phyloP scores from a whole-genome alignment of 2,888 invertebrate species.

The Pantelozetes paolii region DNA sequence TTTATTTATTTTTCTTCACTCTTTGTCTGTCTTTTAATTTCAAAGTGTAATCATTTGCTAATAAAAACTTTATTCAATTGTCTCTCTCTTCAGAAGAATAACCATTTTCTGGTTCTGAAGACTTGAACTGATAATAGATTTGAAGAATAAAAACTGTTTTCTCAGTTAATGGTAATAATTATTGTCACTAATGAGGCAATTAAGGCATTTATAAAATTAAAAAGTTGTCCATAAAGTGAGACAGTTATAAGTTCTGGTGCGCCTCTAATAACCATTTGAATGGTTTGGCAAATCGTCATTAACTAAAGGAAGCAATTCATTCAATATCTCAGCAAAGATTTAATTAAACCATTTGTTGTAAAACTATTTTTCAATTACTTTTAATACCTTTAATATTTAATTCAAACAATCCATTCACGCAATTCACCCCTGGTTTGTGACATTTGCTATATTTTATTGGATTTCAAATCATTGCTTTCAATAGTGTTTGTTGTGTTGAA shows the following conservation, averaged over 20 bases:
- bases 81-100: not conserved
- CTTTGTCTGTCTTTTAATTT: not conserved
- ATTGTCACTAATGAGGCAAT: constrained; percentile 26
- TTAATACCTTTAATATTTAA: not conserved
- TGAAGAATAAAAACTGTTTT: not conserved
- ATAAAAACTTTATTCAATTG: not conserved
- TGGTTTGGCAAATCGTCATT: constrained; percentile 9
- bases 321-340: constrained; percentile 13
- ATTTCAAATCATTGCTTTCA: no score
- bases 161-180: constrained; percentile 17
- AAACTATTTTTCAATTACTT: constrained; percentile 26
- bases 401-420: constrained; percentile 12
- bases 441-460: no score
- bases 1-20: not conserved
- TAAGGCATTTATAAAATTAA: constrained; percentile 26
- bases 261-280: not conserved
- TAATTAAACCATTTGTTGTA: constrained; percentile 31
- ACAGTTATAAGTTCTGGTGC: constrained; percentile 14
- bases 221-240: constrained; percentile 4
- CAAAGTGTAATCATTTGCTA: not conserved
- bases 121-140: not conserved
- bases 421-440: no score
- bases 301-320: constrained; percentile 24
- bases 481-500: no score
- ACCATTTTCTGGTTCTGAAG: not conserved